phyloP scores from a whole-genome alignment of 2,113 vertebrate genomes.

The Pollachius pollachius region DNA sequence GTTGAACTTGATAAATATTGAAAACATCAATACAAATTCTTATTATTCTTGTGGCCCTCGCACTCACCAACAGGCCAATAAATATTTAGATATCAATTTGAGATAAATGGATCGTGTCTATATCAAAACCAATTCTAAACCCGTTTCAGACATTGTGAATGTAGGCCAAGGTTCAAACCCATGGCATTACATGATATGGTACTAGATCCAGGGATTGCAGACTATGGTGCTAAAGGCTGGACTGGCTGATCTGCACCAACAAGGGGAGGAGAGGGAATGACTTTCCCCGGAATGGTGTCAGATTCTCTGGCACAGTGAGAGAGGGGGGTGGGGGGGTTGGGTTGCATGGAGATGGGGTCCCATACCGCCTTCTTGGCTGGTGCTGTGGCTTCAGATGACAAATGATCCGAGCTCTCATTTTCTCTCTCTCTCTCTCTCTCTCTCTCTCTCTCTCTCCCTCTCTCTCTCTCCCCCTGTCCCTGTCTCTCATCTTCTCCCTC shows the following conservation, averaged over 20 bases:
- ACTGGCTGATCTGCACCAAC: slow-evolving; percentile 6
- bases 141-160: too few relatives aligned
- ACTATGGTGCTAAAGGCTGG: slow-evolving; percentile 6
- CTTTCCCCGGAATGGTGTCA: slow-evolving; percentile 51
- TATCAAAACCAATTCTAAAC: too few relatives aligned
- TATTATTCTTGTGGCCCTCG: too few relatives aligned
- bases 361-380: slow-evolving; percentile 34
- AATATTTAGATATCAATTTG: too few relatives aligned
- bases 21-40: too few relatives aligned
- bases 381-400: slow-evolving; percentile 24
- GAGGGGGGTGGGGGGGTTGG: slow-evolving; percentile 2
- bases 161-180: too few relatives aligned
- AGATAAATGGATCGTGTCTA: too few relatives aligned
- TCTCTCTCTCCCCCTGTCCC: background rate
- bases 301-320: slow-evolving; percentile 38
- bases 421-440: background rate
- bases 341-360: background rate
- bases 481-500: slow-evolving; percentile 6
- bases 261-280: slow-evolving; percentile 39
- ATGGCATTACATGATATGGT: too few relatives aligned
- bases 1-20: too few relatives aligned
- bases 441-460: background rate
- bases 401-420: slow-evolving; percentile 14
- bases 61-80: too few relatives aligned
- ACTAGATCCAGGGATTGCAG: too few relatives aligned